These are phyloP conservation scores for Larimichthys crocea DNA, from an alignment of 2,113 vertebrate species.

Conservation along the genomic window DNA sequence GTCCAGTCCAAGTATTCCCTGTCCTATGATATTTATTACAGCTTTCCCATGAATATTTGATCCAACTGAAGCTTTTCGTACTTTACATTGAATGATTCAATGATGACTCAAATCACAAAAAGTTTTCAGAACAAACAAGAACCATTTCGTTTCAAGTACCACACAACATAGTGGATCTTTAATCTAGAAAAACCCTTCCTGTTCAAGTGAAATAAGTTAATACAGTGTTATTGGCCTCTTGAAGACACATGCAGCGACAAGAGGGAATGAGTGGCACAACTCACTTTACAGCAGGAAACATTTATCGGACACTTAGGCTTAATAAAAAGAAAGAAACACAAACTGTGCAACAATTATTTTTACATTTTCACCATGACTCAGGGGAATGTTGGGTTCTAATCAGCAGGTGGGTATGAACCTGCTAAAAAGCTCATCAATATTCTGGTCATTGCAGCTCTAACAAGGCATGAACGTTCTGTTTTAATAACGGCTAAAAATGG, in stretches of 20 bases:
- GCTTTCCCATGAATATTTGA: neutral
- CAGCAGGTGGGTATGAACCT: constrained; percentile 1
- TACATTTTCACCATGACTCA: neutral
- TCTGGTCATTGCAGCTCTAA: constrained; percentile 42
- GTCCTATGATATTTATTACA: neutral
- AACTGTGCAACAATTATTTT: neutral
- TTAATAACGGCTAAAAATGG: constrained; percentile 38
- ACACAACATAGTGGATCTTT: neutral
- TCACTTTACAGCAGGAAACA: neutral
- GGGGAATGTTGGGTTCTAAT: constrained; percentile 13
- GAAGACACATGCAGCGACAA: neutral
- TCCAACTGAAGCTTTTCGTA: neutral
- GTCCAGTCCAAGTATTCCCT: constrained; percentile 15
- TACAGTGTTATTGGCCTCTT: neutral
- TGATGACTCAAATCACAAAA: neutral
- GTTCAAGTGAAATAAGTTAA: neutral
- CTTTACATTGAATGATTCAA: neutral
- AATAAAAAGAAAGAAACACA: neutral
- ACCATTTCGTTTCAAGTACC: neutral
- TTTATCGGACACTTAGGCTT: neutral
- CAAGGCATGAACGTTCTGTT: constrained; percentile 44
- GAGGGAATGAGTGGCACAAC: neutral
- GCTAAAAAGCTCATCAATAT: constrained; percentile 49
- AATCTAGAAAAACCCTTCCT: neutral
- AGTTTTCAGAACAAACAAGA: neutral